phyloP scores from a whole-genome alignment of 2,797 vertebrate species.

The Lepilemur ruficaudatus region DNA sequence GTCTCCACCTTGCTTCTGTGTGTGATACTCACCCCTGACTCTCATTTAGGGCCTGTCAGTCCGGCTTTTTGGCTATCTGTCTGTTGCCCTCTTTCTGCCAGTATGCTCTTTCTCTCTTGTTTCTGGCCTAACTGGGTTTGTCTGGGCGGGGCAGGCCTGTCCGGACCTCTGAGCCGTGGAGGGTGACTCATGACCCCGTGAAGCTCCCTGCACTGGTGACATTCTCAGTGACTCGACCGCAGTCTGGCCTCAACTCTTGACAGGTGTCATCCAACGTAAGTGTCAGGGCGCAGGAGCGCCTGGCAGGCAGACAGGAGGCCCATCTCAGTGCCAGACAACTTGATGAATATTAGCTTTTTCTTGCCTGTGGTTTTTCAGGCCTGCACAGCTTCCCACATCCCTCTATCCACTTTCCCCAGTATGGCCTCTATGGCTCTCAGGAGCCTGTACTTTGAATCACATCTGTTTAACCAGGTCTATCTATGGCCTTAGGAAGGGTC shows the following conservation, averaged over 20 bases:
- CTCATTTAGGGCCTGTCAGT: not conserved
- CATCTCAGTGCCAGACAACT: not conserved
- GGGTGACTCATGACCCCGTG: conserved; percentile 75
- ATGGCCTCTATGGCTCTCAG: not conserved
- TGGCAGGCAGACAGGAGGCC: not conserved
- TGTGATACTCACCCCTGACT: not conserved
- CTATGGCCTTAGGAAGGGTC: not conserved
- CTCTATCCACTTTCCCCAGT: not conserved
- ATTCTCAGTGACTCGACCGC: not conserved
- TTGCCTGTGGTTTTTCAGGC: not conserved
- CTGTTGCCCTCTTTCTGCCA: not conserved
- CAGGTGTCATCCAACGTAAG: conserved; percentile 41
- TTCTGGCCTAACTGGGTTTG: not conserved
- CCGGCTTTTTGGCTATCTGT: not conserved
- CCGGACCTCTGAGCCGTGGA: conserved; percentile 60
- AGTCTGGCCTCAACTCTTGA: conserved; percentile 22
- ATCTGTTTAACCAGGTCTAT: not conserved
- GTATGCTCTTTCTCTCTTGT: not conserved
- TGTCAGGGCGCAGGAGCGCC: not conserved
- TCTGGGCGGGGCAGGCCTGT: conserved; percentile 43
- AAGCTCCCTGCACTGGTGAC: conserved; percentile 37
- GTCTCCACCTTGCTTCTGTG: not conserved
- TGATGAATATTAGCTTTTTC: not conserved
- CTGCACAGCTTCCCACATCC: not conserved
- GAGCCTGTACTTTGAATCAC: not conserved